These are phyloP conservation scores for Drosophila antonietae DNA, from an alignment of 2,888 invertebrate species.

Conservation along the genomic window DNA sequence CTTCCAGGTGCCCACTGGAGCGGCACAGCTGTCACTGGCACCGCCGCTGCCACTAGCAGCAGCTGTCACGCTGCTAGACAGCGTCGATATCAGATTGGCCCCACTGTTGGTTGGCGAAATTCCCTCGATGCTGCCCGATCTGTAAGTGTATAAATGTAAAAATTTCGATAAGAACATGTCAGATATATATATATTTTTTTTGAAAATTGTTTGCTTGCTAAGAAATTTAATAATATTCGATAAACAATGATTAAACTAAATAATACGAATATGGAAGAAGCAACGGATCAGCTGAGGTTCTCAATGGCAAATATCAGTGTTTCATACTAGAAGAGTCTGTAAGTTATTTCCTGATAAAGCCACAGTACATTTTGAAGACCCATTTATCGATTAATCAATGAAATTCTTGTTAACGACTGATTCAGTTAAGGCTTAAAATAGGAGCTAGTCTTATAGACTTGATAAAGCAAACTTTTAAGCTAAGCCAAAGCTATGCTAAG, in stretches of 20 bases:
- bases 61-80: conserved; percentile 67
- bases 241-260: background rate
- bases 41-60: conserved; percentile 26
- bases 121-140: conserved; percentile 83
- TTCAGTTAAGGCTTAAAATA: background rate
- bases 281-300: background rate
- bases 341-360: too few species aligned
- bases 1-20: conserved; percentile 83
- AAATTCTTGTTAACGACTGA: background rate
- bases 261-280: background rate
- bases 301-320: too few species aligned
- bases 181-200: conserved; percentile 6
- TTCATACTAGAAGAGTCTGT: too few species aligned
- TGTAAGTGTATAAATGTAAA: conserved; percentile 36
- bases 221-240: background rate
- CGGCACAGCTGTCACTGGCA: conserved; percentile 52
- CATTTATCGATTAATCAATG: background rate
- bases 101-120: conserved; percentile 76
- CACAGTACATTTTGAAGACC: too few species aligned
- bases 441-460: background rate
- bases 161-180: conserved; percentile 42
- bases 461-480: background rate
- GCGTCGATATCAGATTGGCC: conserved; percentile 71
- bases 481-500: background rate
- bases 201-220: conserved; percentile 6